Evolutionary conservation across 1,140 invertebrate species (phyloP).

Genomic region (Lordiphosa stackelbergi): DNA sequence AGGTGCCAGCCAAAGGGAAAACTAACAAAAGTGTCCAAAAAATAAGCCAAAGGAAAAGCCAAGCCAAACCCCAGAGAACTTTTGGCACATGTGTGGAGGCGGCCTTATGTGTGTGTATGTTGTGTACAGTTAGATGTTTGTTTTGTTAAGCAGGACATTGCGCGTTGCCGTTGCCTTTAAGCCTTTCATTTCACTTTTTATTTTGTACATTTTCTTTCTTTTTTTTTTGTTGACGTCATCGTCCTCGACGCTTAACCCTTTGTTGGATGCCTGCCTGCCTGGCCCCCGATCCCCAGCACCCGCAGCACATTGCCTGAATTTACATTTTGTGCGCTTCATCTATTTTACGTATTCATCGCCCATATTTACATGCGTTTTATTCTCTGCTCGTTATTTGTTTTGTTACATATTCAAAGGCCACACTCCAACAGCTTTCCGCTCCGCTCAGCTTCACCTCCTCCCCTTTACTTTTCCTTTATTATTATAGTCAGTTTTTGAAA

Average conservation of each 20-base stretch:
- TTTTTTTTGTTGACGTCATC: conserved; percentile 9
- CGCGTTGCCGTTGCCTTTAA: conserved; percentile 21
- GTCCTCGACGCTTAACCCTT: conserved; percentile 28
- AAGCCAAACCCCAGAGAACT: neutral
- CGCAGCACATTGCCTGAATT: conserved; percentile 22
- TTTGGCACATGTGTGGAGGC: no score
- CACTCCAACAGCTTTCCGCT: neutral
- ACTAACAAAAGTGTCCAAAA: neutral
- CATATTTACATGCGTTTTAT: conserved; percentile 67
- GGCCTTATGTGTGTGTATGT: neutral
- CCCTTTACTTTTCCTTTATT: no score
- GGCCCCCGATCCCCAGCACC: neutral
- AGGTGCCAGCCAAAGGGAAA: neutral
- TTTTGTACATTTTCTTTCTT: conserved; percentile 24
- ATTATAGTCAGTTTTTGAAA: conserved; percentile 24
- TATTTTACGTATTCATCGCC: conserved; percentile 69
- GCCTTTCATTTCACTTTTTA: conserved; percentile 39
- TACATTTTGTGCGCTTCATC: conserved; percentile 63
- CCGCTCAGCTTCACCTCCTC: neutral
- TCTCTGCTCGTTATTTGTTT: conserved; percentile 41
- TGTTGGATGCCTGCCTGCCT: neutral
- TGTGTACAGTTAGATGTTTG: conserved; percentile 28
- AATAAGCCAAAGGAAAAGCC: conserved; percentile 1
- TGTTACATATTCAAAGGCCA: conserved; percentile 34
- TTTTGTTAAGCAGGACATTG: conserved; percentile 4